Evolutionary conservation across 2,888 invertebrate genomes (phyloP).

Genomic region (Pheosia tremula): DNA sequence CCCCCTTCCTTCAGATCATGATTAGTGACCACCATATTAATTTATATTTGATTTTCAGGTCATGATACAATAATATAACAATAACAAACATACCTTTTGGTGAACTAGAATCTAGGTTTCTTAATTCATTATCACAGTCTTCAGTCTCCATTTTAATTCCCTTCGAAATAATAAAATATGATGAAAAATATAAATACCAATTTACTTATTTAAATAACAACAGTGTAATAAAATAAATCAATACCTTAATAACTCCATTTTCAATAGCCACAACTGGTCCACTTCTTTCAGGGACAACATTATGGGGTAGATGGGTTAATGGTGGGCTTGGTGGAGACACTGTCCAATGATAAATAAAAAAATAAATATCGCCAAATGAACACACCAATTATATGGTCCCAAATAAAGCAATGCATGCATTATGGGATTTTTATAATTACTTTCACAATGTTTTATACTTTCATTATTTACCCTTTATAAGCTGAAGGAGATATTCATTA

Average conservation of each 20-base stretch:
- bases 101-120: slow-evolving; percentile 27
- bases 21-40: too few species aligned
- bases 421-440: too few species aligned
- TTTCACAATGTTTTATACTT: too few species aligned
- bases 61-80: too few species aligned
- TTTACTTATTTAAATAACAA: background rate
- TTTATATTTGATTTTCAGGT: too few species aligned
- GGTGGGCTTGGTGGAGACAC: slow-evolving; percentile 37
- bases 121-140: slow-evolving; percentile 42
- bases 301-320: slow-evolving; percentile 25
- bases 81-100: slow-evolving; percentile 41
- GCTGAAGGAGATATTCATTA: background rate
- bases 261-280: slow-evolving; percentile 76
- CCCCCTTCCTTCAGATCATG: too few species aligned
- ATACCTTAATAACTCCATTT: slow-evolving; percentile 78
- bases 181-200: background rate
- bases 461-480: background rate
- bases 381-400: too few species aligned
- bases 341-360: slow-evolving; percentile 25
- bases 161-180: slow-evolving; percentile 36
- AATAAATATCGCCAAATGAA: too few species aligned
- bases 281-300: slow-evolving; percentile 49
- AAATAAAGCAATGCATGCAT: too few species aligned
- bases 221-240: background rate
- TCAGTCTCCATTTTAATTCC: slow-evolving; percentile 55